Percentiles rank a stretch among this genome's conserved stretches.
These are phyloP conservation scores for Syrmaticus mikado DNA, from an alignment of 2,113 vertebrate genomes.

Conservation along the genomic window DNA sequence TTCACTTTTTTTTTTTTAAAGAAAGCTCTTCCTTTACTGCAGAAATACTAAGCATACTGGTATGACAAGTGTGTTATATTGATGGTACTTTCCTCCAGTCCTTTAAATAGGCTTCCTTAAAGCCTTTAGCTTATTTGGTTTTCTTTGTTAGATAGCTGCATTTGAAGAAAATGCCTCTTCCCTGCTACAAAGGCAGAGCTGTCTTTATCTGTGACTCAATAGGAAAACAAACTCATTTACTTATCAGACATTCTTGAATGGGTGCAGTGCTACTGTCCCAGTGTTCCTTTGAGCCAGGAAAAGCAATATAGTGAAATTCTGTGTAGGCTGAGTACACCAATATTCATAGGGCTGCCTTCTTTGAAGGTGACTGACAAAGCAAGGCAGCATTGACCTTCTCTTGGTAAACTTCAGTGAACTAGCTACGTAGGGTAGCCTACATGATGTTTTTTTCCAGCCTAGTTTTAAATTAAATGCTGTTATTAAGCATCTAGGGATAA, in stretches of 20 bases:
- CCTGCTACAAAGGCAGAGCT: neutral
- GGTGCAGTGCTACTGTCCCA: neutral
- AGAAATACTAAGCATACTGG: constrained; percentile 10
- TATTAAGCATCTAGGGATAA: neutral
- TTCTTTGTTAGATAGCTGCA: neutral
- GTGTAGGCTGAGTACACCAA: neutral
- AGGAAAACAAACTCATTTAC: neutral
- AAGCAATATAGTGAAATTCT: neutral
- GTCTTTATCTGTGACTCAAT: neutral
- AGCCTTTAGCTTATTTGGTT: constrained; percentile 1
- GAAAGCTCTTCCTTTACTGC: neutral
- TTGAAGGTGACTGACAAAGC: neutral
- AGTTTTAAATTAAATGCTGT: neutral
- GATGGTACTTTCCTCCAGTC: neutral
- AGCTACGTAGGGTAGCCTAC: neutral
- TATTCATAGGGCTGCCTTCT: neutral
- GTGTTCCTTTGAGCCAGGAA: neutral
- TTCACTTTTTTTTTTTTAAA: neutral
- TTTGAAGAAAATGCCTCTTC: neutral
- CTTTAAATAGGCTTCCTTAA: neutral
- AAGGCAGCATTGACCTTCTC: neutral
- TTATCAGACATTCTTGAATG: neutral
- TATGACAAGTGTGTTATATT: constrained; percentile 30
- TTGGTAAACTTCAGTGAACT: neutral
- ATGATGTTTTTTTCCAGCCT: neutral